Evolutionary conservation across 2,888 invertebrate genomes (phyloP), one percentile per base, ranked within the genome.

Genomic region (Eilema griseolum): DNA sequence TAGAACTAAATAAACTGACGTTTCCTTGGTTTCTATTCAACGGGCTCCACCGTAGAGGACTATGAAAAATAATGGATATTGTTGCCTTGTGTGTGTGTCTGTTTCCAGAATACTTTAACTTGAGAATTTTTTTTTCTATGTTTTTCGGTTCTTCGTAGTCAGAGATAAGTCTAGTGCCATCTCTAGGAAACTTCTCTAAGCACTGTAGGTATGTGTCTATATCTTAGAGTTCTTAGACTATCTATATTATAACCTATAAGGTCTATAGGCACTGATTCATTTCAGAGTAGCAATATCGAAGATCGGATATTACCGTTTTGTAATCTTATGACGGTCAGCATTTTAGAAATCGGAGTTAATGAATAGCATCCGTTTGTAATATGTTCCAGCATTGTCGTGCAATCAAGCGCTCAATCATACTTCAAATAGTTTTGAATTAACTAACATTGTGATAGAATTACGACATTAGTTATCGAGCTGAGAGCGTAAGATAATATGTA

Each of bases 371-470:
- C 81, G 78, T 81, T 82, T 73, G 71, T 76, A 72, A 76, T 62
- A 72, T 31, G 20, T 70, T 64, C 73, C 77, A 78, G 80, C 80
- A 82, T 76, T 79, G 72, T 82, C 87, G 81, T 82, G 84, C 86
- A 86, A 89, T 88, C 80, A 74, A 78, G 83, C 82, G 85, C 85
- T 89, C 89, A 88, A 88, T 86, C 84, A 77, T 74, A 81, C 79
- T 80, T 84, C 86, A 89, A 87, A 90, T 89, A 88, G 81, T 79
- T 85, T 86, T 85, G 89, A 90, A 92, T 92, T 89, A 90, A 81
- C 88, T 88, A 86, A 86, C 86, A 88, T 88, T 89, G 88, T 85
- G 76, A 71, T 69, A 60, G 67, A 76, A 82, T 88, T 86, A 78
- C 88, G 73, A 85, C 73, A 82, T 62, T 66, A 61, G n/a, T 64